Conservation (phyloP, 2,888 invertebrate species). For the Aricia artaxerxes region DNA sequence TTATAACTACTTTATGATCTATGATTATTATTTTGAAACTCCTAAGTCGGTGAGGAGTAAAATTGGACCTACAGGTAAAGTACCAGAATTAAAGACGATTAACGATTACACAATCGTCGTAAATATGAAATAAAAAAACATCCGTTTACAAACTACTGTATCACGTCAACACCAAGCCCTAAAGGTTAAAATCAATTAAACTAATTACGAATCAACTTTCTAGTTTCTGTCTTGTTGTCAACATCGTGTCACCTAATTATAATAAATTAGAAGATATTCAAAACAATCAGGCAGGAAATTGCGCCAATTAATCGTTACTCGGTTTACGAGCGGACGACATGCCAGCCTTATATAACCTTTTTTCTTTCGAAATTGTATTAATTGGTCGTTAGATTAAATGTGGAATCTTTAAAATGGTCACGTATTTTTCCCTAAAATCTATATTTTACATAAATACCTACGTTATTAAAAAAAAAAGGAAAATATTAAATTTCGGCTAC, state of each 20-base stretch:
- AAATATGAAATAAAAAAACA: background rate
- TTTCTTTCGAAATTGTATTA: conserved; percentile 24
- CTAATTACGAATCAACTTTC: conserved; percentile 20
- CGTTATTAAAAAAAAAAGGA: no score
- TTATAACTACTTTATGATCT: no score
- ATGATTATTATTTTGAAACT: no score
- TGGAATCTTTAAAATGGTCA: background rate
- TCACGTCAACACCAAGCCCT: background rate
- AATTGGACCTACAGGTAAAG: background rate
- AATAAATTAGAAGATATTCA: conserved; percentile 29
- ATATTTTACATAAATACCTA: background rate
- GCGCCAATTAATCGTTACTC: conserved; percentile 37
- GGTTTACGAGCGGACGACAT: conserved; percentile 34
- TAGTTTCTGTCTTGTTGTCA: conserved; percentile 11
- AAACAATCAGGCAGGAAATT: conserved; percentile 37
- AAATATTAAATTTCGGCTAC: no score
- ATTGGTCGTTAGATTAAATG: background rate
- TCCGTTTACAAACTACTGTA: background rate
- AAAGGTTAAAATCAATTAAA: background rate
- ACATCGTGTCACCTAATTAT: conserved; percentile 26
- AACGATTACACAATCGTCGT: background rate
- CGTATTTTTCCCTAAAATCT: background rate
- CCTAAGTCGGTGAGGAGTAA: no score
- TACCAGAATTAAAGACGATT: background rate
- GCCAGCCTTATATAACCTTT: conserved; percentile 33